Evolutionary conservation across 2,888 invertebrate genomes (phyloP), one percentile per base, ranked within the genome.

Genomic region (Thysanoteuthis rhombus): DNA sequence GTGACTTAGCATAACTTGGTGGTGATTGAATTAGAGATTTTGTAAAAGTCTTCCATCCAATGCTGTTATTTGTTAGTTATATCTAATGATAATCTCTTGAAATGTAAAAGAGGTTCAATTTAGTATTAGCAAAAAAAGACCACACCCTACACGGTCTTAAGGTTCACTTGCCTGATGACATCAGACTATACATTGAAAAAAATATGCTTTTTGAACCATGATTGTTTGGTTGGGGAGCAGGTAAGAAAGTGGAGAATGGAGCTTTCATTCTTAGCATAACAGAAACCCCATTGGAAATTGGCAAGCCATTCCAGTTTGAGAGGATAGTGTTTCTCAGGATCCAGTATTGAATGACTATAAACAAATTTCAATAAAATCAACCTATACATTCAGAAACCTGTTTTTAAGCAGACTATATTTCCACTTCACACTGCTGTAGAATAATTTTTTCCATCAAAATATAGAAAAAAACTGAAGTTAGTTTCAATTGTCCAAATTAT

Each of bases 191-290:
- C 75, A 75, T 75, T 75, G 36, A 75, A 75, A 16, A n/a, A 28
- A n/a, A n/a, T n/a, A 75, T 75, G 75, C n/a, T 75, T 75, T 75
- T 75, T 75, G n/a, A 75, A 75, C 75, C n/a, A 75, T 75, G 75
- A 75, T 75, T 25, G n/a, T 58, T 58, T 58, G 75, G n/a, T 12
- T n/a, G n/a, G n/a, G 25, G 25, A 47, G 47, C 4, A 25, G 25
- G 75, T 75, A 36, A 75, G 2, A 75, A n/a, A 75, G n/a, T 16
- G 75, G 75, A 36, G 19, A 75, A 75, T 75, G 75, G n/a, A 75
- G n/a, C 36, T 75, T 75, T 36, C 75, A 75, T 75, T 75, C 75
- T 75, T 75, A 75, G 75, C 75, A 75, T 75, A 75, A 36, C 75
- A 75, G 75, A 75, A 75, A 75, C 75, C 19, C 75, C n/a, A 58